phyloP scores from a whole-genome alignment of 1,140 invertebrate species.

The Tetragonula clypearis region DNA sequence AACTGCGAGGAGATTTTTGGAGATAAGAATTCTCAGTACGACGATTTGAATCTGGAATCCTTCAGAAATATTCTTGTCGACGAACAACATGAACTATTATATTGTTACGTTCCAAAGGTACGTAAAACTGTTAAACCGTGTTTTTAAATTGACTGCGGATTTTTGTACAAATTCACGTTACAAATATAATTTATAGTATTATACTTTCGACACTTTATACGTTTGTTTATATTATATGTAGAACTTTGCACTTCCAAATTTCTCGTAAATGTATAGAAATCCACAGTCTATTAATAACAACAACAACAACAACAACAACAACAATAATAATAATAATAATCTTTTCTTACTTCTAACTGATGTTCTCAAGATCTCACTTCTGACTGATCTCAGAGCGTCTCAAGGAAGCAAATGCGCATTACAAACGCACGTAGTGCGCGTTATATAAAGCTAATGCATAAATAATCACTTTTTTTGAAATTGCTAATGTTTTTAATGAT shows the following conservation, averaged over 20 bases:
- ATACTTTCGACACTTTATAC: too few relatives aligned
- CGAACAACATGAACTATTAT: conserved; percentile 90
- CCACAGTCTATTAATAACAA: too few relatives aligned
- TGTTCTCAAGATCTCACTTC: not conserved
- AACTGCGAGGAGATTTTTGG: conserved; percentile 84
- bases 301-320: too few relatives aligned
- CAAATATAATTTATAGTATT: too few relatives aligned
- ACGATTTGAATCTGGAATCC: conserved; percentile 79
- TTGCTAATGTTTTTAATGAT: not conserved
- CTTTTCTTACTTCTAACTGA: not conserved
- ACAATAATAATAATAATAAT: not conserved
- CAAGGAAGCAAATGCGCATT: not conserved
- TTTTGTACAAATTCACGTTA: too few relatives aligned
- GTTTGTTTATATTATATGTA: too few relatives aligned
- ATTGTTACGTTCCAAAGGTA: conserved; percentile 97
- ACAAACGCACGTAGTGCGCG: too few relatives aligned
- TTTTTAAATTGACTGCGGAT: not conserved
- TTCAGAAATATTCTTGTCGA: conserved; percentile 91
- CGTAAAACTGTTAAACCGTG: not conserved
- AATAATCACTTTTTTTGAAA: too few relatives aligned
- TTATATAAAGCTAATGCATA: too few relatives aligned
- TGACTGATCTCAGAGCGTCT: too few relatives aligned
- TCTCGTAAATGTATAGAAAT: too few relatives aligned
- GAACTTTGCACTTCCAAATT: too few relatives aligned
- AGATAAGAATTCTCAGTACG: conserved; percentile 59